These are phyloP conservation scores for Spialia ferax DNA, from an alignment of 2,888 invertebrate genomes.

Conservation along the genomic window DNA sequence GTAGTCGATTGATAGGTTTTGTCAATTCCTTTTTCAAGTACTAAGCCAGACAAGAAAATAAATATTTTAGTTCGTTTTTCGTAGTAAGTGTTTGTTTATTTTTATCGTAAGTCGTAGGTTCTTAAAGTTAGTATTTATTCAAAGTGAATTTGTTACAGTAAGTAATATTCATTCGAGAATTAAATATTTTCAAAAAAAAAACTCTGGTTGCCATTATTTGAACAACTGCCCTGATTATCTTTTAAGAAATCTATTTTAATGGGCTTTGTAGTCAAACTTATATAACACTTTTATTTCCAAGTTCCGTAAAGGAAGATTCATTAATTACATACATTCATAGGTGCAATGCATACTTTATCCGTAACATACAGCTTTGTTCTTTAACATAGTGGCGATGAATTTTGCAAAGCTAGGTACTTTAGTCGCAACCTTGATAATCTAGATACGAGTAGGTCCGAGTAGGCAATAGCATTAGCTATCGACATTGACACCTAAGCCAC, in stretches of 20 bases:
- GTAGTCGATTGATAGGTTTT: not conserved
- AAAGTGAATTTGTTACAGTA: too few species aligned
- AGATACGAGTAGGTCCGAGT: constrained; percentile 24
- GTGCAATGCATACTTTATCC: too few species aligned
- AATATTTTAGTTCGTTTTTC: not conserved
- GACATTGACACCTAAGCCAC: constrained; percentile 75
- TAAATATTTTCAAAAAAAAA: too few species aligned
- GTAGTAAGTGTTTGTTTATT: not conserved
- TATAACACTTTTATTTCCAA: too few species aligned
- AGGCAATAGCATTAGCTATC: constrained; percentile 24
- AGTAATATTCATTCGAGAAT: too few species aligned
- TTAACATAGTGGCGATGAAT: not conserved
- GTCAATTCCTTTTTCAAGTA: constrained; percentile 1
- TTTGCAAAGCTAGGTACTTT: not conserved
- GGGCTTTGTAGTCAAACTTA: not conserved
- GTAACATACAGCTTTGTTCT: too few species aligned
- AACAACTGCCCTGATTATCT: not conserved
- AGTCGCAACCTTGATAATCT: constrained; percentile 17
- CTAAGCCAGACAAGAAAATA: not conserved
- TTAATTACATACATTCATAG: too few species aligned
- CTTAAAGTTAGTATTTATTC: too few species aligned
- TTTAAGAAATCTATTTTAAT: not conserved
- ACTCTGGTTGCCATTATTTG: not conserved
- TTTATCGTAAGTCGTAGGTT: too few species aligned
- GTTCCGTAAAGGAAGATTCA: too few species aligned